These are phyloP conservation scores for Suricata suricatta DNA, from an alignment of 2,113 vertebrate species.

Conservation along the genomic window DNA sequence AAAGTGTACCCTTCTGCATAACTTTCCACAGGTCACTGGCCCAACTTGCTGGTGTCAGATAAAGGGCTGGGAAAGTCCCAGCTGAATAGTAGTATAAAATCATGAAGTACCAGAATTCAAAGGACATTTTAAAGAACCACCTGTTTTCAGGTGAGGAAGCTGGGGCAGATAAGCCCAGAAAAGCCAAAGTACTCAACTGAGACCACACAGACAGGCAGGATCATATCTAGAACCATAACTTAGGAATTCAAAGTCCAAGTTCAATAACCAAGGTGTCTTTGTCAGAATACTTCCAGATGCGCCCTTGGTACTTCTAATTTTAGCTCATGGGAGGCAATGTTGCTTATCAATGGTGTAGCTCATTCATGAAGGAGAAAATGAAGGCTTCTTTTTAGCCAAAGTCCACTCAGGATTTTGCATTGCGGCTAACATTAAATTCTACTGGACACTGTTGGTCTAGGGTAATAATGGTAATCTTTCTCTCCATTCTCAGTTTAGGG, in stretches of 20 bases:
- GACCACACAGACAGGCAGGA: neutral
- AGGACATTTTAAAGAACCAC: slow-evolving; percentile 8
- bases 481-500: neutral
- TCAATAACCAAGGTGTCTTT: neutral
- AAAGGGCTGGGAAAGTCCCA: neutral
- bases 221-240: neutral
- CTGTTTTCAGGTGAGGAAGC: slow-evolving; percentile 45
- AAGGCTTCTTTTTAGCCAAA: neutral
- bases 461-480: neutral
- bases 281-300: neutral
- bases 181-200: slow-evolving; percentile 41
- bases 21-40: neutral
- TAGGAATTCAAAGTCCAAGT: slow-evolving; percentile 42
- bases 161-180: neutral
- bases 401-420: neutral
- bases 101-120: neutral
- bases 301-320: neutral
- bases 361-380: neutral
- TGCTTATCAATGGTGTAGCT: neutral
- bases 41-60: neutral
- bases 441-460: neutral
- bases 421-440: neutral
- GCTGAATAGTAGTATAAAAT: neutral
- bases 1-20: neutral
- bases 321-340: neutral